phyloP scores from a whole-genome alignment of 2,113 vertebrate species.

The Nettapus auritus region DNA sequence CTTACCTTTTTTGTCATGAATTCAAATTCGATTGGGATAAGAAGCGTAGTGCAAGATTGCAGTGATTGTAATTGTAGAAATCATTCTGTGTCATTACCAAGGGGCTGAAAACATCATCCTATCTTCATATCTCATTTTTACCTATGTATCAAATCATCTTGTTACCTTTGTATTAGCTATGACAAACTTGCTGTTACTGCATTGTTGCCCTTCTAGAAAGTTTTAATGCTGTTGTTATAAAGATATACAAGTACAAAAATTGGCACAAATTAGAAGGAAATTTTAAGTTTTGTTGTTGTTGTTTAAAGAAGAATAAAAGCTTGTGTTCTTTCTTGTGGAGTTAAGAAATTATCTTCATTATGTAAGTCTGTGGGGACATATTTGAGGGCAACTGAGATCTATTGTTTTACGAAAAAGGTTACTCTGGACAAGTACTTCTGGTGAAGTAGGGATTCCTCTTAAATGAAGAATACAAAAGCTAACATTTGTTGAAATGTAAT shows the following conservation, averaged over 20 bases:
- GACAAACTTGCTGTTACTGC: neutral
- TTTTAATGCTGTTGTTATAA: neutral
- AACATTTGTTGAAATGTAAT: constrained; percentile 65
- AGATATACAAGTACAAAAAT: neutral
- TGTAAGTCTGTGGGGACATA: neutral
- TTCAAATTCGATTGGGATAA: constrained; percentile 4
- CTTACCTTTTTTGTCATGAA: neutral
- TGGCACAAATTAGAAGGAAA: neutral
- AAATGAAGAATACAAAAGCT: constrained; percentile 23
- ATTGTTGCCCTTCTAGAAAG: neutral
- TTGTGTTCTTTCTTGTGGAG: neutral
- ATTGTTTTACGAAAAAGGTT: neutral
- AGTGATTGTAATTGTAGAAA: neutral
- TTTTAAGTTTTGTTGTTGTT: neutral
- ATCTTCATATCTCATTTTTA: neutral
- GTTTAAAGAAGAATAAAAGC: neutral
- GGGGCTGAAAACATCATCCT: neutral
- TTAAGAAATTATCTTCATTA: neutral
- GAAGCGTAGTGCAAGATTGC: neutral
- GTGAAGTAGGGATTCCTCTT: neutral
- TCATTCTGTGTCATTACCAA: neutral
- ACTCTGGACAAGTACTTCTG: neutral
- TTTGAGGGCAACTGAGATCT: neutral
- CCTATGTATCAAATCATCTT: neutral
- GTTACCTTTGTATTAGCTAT: neutral